Evolutionary conservation across 2,888 invertebrate genomes (phyloP), one percentile per base, ranked within the genome.

Genomic region (Altica lythri): DNA sequence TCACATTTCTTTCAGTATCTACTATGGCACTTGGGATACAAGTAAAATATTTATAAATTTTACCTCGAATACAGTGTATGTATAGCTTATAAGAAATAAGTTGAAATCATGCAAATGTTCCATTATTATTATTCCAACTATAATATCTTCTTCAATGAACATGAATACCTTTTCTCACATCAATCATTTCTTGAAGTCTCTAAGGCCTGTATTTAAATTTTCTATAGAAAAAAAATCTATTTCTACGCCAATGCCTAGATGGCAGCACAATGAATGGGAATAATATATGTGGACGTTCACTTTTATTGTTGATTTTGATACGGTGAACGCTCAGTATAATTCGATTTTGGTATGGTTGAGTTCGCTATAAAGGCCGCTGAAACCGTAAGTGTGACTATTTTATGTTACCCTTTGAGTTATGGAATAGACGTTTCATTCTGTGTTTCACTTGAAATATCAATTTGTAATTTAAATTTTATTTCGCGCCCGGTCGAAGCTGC

Each of bases 291-390:
- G 55, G 56, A 65, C 63, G 59, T 63, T 68, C 69, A 71, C 54
- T 60, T 57, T 70, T 71, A 69, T 68, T 70, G 67, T 68, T 68
- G 61, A 63, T 66, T 58, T 62, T 63, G 68, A 66, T 65, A 65
- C 62, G 69, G 68, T 66, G 64, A 64, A 50, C 65, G 64, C 61
- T 60, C 59, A 55, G 61, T 61, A 55, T 56, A 57, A 59, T 57
- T 46, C 46, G 43, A 53, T 47, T 62, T 52, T 50, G 53, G 53
- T 55, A 63, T 63, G 63, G 63, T 63, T 32, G 63, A 63, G 57
- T 63, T 63, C 52, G 61, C 61, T 32, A 44, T 63, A 34, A 45
- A 25, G 32, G 54, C 64, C 42, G 8, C 35, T 16, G 66, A 69
- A 37, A 46, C 64, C 54, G 69, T 68, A 63, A 68, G 68, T 65